These are phyloP conservation scores for Todus mexicanus DNA, from an alignment of 2,797 vertebrate genomes.

Conservation along the genomic window DNA sequence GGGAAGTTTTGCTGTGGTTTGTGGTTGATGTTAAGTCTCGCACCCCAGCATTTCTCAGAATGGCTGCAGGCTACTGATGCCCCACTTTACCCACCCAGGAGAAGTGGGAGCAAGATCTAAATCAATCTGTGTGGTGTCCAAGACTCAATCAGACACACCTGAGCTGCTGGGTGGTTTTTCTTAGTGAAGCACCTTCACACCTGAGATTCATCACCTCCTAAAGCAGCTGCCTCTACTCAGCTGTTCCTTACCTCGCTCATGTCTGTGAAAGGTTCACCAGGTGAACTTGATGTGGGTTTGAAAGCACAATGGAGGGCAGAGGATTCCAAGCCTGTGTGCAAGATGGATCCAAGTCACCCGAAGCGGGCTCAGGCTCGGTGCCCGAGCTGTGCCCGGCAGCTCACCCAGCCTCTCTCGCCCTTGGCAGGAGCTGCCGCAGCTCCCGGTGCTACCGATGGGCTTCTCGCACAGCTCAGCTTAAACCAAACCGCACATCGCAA, in stretches of 20 bases:
- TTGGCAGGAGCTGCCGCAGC: background rate
- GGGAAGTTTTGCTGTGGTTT: background rate
- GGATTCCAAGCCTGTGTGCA: fast-evolving
- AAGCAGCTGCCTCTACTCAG: background rate
- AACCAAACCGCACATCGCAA: no score
- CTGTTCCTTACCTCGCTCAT: no score
- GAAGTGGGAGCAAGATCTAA: fast-evolving
- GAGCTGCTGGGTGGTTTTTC: background rate
- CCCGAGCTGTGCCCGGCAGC: background rate
- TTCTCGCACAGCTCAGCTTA: background rate
- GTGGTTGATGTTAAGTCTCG: no score
- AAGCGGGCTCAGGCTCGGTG: fast-evolving
- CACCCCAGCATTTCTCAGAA: background rate
- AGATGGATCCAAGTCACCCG: fast-evolving
- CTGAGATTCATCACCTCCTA: background rate
- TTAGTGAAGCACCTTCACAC: background rate
- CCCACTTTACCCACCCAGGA: fast-evolving
- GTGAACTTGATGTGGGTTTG: background rate
- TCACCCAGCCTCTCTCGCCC: background rate
- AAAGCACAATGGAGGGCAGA: no score
- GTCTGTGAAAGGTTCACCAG: no score
- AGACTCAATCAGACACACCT: background rate
- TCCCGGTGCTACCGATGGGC: background rate
- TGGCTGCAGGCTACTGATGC: fast-evolving
- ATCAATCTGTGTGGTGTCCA: fast-evolving